Base-by-base conservation (phyloP, 2,797 vertebrate genomes). In the Sebastolobus altivelis region DNA sequence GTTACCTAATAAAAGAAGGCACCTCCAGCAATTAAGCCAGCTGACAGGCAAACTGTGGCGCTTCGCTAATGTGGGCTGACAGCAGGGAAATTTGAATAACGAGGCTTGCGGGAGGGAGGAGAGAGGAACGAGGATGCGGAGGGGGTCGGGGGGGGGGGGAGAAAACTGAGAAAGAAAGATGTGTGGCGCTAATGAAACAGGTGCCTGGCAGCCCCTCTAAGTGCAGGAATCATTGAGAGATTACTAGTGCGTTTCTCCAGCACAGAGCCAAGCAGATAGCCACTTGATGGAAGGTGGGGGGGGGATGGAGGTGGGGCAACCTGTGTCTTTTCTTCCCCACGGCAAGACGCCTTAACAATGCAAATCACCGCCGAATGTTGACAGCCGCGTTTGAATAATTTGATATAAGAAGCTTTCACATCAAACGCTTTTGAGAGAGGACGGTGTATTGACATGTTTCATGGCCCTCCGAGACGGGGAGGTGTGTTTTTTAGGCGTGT, bases 51-150 rank as follows among this genome's bases (percentile, higher is more conserved):
- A 95, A 93, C 94, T 92, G 93, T 87, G 92, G 88, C 62, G 81
- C 88, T 61, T 72, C 27, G 91, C 95, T 96, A 96, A 96, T 96
- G 94, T 92, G 89, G 94, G 93, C 94, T 94, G 96, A 96, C 95
- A 95, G 95, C 93, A 90, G 95, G 93, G 93, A 95, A 93, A 96
- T 96, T 95, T 96, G 93, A 96, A 95, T 96, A 96, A 96, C 91
- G 92, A 96, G 92, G 94, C 93, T 93, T 92, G 90, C 67, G 73
- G 93, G 91, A 88, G 87, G 88, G 79, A 86, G 80, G 84, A 82
- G 87, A 78, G 78, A 58, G 71, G 75, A 81, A 81, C 59, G 82
- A 77, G 75, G 75, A 65, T 69, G 77, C 29, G 73, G 66, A n/a
- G 82, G 61, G 35, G 40, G 22, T 49, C 1, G 29, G 55, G 22